Evolutionary conservation across 1,140 invertebrate species (phyloP).

Genomic region (Philopotamus ludificatus): DNA sequence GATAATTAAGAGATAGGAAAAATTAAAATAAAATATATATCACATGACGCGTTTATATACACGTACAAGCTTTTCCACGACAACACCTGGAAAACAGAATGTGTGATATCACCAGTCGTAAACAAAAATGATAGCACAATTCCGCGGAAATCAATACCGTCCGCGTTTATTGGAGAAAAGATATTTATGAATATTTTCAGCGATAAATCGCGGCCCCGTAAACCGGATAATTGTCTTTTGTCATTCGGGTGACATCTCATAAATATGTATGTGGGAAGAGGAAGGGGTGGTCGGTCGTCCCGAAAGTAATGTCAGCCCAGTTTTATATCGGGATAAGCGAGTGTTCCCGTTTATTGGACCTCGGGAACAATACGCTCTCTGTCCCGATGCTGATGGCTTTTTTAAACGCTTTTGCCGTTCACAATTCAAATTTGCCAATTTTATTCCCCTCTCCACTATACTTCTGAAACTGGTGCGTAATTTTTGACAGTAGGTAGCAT

Average conservation of each 20-base stretch:
- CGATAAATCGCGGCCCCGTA: neutral
- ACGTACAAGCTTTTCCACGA: too few species aligned
- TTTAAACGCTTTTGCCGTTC: conserved; percentile 1
- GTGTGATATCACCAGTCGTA: too few species aligned
- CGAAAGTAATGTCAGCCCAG: neutral
- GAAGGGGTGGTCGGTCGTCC: neutral
- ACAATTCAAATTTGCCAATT: conserved; percentile 7
- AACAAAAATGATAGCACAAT: too few species aligned
- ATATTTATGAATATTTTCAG: neutral
- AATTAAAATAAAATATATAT: too few species aligned
- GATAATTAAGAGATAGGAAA: too few species aligned
- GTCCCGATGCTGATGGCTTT: neutral
- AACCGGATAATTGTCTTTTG: conserved; percentile 3
- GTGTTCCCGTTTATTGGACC: conserved; percentile 3
- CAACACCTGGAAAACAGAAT: too few species aligned
- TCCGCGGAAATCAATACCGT: neutral
- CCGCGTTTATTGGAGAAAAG: neutral
- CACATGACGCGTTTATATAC: too few species aligned
- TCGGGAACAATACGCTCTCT: neutral
- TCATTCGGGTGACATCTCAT: neutral
- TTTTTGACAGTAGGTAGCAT: neutral
- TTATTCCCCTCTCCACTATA: too few species aligned
- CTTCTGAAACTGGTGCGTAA: too few species aligned
- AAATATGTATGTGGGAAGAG: conserved; percentile 5
- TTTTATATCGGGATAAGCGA: conserved; percentile 5